Percentiles rank a stretch among this genome's conserved stretches.
Conservation (phyloP, 2,113 vertebrate species). For the Microtus montanus region DNA sequence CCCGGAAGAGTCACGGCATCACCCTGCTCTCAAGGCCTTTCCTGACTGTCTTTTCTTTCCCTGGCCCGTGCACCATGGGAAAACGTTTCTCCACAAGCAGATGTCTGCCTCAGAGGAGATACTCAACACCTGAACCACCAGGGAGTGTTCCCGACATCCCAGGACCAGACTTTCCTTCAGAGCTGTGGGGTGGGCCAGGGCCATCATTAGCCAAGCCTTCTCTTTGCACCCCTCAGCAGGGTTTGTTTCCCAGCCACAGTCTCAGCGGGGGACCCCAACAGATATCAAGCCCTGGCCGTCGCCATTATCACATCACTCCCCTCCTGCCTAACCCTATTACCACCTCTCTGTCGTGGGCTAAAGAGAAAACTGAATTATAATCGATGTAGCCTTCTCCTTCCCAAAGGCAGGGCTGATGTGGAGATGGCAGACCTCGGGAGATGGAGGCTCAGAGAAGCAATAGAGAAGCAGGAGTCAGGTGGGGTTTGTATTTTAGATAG, state of each 20-base stretch:
- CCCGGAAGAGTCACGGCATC: not conserved
- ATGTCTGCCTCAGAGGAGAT: not conserved
- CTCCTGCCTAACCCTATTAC: slow-evolving; percentile 37
- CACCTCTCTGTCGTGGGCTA: slow-evolving; percentile 39
- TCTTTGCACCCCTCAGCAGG: accelerated
- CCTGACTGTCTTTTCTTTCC: not conserved
- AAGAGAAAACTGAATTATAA: slow-evolving; percentile 51
- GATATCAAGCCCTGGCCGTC: not conserved
- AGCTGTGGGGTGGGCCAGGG: not conserved
- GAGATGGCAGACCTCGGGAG: not conserved
- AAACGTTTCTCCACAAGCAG: not conserved
- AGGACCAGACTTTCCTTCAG: accelerated
- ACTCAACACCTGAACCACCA: not conserved
- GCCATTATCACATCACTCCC: not conserved
- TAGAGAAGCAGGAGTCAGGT: not conserved
- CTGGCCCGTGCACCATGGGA: not conserved
- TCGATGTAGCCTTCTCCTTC: slow-evolving; percentile 19
- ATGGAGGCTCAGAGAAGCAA: not conserved
- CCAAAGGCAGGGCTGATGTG: not conserved
- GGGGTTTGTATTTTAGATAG: accelerated
- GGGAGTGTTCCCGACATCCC: not conserved
- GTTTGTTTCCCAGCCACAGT: not conserved
- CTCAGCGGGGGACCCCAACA: not conserved
- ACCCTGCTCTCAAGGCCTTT: not conserved
- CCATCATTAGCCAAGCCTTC: not conserved